Evolutionary conservation across 2,113 vertebrate genomes (phyloP).

Genomic region (Mola mola): DNA sequence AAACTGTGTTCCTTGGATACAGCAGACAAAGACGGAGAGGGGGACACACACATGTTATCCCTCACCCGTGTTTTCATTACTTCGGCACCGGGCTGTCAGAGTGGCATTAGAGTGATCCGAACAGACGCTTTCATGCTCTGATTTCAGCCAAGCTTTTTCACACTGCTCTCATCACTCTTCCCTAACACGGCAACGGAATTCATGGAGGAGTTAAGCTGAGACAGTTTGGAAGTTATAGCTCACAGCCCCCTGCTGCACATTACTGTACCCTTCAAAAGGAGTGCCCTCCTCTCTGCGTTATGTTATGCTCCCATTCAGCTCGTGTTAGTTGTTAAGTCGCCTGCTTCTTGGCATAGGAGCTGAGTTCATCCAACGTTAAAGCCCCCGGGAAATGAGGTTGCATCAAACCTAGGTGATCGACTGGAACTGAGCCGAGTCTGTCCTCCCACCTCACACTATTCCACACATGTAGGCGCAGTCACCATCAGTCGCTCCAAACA

Average conservation of each 20-base stretch:
- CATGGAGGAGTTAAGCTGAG: conserved; percentile 57
- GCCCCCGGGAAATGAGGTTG: conserved; percentile 73
- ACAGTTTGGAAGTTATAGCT: conserved; percentile 62
- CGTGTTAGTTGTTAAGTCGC: conserved; percentile 51
- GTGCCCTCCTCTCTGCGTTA: conserved; percentile 30
- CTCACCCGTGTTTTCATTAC: conserved; percentile 53
- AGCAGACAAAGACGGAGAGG: background rate
- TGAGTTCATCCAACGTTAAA: conserved; percentile 64
- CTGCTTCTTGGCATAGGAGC: conserved; percentile 55
- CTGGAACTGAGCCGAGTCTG: conserved; percentile 54
- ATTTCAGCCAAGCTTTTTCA: conserved; percentile 59
- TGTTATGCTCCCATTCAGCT: conserved; percentile 41
- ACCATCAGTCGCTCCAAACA: conserved; percentile 23
- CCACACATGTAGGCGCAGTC: conserved; percentile 18
- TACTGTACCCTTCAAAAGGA: conserved; percentile 34
- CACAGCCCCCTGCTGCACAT: conserved; percentile 43
- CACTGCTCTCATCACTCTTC: conserved; percentile 48
- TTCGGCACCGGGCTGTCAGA: conserved; percentile 37
- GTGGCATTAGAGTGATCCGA: conserved; percentile 43
- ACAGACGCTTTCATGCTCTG: conserved; percentile 40
- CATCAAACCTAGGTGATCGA: conserved; percentile 70
- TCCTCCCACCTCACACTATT: conserved; percentile 45
- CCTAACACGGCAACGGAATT: conserved; percentile 73
- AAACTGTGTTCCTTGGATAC: conserved; percentile 11
- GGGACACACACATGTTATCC: background rate